phyloP scores from a whole-genome alignment of 2,888 invertebrate genomes.

The Acleris cristana region DNA sequence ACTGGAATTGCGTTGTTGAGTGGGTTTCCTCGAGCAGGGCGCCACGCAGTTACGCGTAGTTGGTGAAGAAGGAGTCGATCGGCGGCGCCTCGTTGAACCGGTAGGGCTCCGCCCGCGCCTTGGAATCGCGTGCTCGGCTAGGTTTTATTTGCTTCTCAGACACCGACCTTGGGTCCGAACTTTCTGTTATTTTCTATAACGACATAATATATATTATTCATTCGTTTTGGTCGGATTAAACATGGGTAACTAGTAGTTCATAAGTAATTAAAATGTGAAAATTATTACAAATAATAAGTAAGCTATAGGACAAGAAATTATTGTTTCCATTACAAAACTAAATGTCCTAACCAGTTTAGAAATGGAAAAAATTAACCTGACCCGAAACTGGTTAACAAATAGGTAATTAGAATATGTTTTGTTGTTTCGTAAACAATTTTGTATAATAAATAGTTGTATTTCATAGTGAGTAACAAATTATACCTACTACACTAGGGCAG shows the following conservation, averaged over 20 bases:
- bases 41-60: conserved; percentile 51
- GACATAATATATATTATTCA: conserved; percentile 33
- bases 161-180: conserved; percentile 46
- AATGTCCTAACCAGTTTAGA: too few species aligned
- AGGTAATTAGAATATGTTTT: too few species aligned
- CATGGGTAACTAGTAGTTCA: neutral
- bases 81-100: conserved; percentile 56
- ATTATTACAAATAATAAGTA: too few species aligned
- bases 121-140: conserved; percentile 46
- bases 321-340: too few species aligned
- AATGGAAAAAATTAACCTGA: too few species aligned
- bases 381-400: too few species aligned
- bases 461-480: too few species aligned
- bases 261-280: neutral
- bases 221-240: neutral
- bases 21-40: neutral
- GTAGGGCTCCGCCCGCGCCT: conserved; percentile 55
- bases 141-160: conserved; percentile 45
- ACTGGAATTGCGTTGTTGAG: too few species aligned
- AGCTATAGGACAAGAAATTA: too few species aligned
- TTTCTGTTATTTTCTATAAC: conserved; percentile 61
- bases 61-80: conserved; percentile 60
- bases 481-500: too few species aligned
- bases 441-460: too few species aligned
- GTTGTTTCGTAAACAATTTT: too few species aligned